Conservation (phyloP, 2,113 vertebrate genomes). For the Edolisoma coerulescens region DNA sequence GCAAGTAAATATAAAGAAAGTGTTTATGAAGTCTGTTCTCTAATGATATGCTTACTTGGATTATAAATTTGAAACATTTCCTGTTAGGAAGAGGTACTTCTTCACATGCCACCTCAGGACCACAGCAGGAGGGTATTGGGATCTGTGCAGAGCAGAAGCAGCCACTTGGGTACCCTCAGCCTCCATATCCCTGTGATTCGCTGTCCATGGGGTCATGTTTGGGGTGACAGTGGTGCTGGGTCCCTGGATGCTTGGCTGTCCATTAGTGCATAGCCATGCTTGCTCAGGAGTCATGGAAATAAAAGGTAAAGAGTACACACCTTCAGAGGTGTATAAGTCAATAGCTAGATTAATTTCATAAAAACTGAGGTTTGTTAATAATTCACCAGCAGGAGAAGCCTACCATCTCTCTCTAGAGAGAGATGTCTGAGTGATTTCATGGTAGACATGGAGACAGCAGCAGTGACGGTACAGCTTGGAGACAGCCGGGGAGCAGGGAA, state of each 20-base stretch:
- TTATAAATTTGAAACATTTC: neutral
- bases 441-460: neutral
- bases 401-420: neutral
- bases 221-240: neutral
- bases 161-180: neutral
- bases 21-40: neutral
- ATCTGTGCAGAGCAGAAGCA: neutral
- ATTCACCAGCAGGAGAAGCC: neutral
- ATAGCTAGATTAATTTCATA: neutral
- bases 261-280: neutral
- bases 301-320: neutral
- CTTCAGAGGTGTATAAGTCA: neutral
- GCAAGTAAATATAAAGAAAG: neutral
- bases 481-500: neutral
- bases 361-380: neutral
- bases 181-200: neutral
- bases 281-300: rapidly evolving
- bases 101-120: neutral
- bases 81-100: neutral
- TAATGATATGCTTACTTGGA: neutral
- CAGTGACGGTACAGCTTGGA: rapidly evolving
- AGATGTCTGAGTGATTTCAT: neutral
- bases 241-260: neutral
- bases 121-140: neutral
- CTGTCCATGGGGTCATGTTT: rapidly evolving